These are phyloP conservation scores for Gnatocerus cornutus DNA, from an alignment of 2,888 invertebrate species.

Conservation along the genomic window DNA sequence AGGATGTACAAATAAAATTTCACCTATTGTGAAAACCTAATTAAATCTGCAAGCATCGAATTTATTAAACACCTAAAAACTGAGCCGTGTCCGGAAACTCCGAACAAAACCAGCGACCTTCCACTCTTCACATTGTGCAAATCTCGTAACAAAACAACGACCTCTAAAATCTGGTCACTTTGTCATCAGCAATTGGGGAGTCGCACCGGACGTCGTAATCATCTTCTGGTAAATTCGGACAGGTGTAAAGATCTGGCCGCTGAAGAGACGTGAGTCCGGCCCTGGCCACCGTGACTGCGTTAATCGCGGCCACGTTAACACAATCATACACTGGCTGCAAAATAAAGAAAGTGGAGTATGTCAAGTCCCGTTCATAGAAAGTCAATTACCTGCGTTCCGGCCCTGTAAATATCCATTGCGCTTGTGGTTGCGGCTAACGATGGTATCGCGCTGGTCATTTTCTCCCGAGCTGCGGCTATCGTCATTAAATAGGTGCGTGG, in stretches of 20 bases:
- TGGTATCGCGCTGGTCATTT: conserved; percentile 74
- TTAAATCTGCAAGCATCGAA: neutral
- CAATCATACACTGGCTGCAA: conserved; percentile 75
- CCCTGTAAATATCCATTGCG: conserved; percentile 70
- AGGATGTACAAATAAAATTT: too few species aligned
- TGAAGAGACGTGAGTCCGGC: conserved; percentile 57
- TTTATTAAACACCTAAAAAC: neutral
- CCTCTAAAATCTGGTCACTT: conserved; percentile 68
- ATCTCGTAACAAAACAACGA: conserved; percentile 25
- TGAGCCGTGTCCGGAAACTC: conserved; percentile 26
- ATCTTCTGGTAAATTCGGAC: conserved; percentile 62
- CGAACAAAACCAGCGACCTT: conserved; percentile 16
- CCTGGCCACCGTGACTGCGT: conserved; percentile 67
- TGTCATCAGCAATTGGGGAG: conserved; percentile 63
- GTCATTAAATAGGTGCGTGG: conserved; percentile 82
- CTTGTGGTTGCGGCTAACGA: conserved; percentile 70
- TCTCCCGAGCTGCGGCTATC: conserved; percentile 76
- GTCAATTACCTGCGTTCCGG: conserved; percentile 66
- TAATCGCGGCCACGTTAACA: conserved; percentile 73
- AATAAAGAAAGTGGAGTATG: conserved; percentile 33
- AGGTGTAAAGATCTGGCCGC: conserved; percentile 64
- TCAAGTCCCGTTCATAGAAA: conserved; percentile 41
- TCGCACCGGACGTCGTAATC: conserved; percentile 63
- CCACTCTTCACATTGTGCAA: conserved; percentile 37
- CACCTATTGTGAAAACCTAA: neutral